A percentile compares a stretch with the other conserved stretches of the same genome.
Conservation (phyloP, 2,113 vertebrate genomes). For the Passer montanus region DNA sequence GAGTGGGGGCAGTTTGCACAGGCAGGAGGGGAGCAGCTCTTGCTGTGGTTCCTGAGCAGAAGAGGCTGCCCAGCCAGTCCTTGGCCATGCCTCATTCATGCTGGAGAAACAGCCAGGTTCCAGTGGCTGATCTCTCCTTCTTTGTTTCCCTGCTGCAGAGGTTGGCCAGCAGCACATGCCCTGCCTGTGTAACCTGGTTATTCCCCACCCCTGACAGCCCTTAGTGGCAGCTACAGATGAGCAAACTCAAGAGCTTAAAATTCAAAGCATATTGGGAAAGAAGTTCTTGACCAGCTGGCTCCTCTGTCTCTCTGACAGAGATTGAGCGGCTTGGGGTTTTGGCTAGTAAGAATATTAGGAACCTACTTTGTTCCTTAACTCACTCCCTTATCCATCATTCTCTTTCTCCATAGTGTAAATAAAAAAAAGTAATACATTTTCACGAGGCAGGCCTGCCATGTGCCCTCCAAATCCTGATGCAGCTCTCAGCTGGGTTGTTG, state of each 20-base stretch:
- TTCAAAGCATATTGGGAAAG: background rate
- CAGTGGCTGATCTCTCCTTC: background rate
- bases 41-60: background rate
- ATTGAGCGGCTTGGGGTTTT: background rate
- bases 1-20: background rate
- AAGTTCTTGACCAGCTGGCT: background rate
- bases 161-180: background rate
- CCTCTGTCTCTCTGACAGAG: background rate
- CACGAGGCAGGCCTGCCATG: background rate
- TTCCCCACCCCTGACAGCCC: background rate
- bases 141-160: background rate
- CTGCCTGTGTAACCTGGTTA: background rate
- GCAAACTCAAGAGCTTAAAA: background rate
- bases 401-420: background rate
- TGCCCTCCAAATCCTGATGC: background rate
- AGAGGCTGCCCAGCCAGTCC: background rate
- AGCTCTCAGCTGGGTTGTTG: background rate
- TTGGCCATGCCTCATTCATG: background rate
- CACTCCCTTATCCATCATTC: background rate
- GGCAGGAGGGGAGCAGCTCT: background rate
- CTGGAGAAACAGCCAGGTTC: background rate
- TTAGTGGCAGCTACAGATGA: background rate
- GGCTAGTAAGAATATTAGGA: background rate
- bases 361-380: slow-evolving; percentile 46
- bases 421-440: slow-evolving; percentile 26